These are phyloP conservation scores for Panthera tigris DNA, from an alignment of 2,113 vertebrate species.

Conservation along the genomic window DNA sequence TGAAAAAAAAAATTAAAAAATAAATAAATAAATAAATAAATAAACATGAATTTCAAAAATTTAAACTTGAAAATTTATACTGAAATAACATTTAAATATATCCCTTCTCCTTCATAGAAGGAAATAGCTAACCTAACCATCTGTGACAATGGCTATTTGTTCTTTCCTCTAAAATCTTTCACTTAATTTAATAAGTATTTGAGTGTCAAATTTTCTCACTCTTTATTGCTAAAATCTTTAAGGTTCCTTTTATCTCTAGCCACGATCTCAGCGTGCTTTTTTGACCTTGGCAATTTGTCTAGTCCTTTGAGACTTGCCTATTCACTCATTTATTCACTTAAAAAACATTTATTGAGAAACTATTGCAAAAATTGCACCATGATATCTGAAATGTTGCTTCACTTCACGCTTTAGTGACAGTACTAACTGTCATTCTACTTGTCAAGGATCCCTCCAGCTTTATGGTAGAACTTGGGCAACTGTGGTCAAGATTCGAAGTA, in stretches of 20 bases:
- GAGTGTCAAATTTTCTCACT: constrained; percentile 8
- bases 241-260: neutral
- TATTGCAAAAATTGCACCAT: neutral
- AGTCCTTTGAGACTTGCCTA: neutral
- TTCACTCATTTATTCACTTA: neutral
- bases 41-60: neutral
- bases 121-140: neutral
- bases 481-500: constrained; percentile 19
- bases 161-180: constrained; percentile 17
- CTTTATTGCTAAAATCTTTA: constrained; percentile 33
- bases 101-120: neutral
- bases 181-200: constrained; percentile 41
- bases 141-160: neutral
- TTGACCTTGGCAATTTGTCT: neutral
- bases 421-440: neutral
- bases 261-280: neutral
- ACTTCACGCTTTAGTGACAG: neutral
- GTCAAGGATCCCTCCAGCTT: neutral
- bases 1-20: too few species aligned
- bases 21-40: neutral
- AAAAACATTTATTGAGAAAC: neutral
- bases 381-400: neutral
- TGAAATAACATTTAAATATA: constrained; percentile 24
- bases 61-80: constrained; percentile 12
- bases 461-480: neutral